phyloP scores from a whole-genome alignment of 2,797 vertebrate species.

The Chaenodraco wilsoni region DNA sequence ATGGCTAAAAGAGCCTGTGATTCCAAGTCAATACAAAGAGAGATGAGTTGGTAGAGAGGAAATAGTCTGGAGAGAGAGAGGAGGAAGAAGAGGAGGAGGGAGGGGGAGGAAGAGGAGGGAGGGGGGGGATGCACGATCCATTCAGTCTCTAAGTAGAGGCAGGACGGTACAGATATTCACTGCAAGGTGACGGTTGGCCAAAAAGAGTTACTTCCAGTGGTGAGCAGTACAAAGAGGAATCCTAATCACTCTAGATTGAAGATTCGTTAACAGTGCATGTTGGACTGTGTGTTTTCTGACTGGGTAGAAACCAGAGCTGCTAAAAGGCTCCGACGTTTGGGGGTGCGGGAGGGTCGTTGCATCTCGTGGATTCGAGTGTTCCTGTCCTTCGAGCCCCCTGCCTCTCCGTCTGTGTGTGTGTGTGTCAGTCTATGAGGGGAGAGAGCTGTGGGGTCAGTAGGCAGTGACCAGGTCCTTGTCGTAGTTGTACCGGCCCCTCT shows the following conservation, averaged over 20 bases:
- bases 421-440: conserved; percentile 77
- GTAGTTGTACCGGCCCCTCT: conserved; percentile 92
- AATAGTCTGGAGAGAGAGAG: conserved; percentile 51
- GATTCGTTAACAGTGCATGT: conserved; percentile 75
- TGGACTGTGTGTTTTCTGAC: conserved; percentile 68
- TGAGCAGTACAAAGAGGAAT: conserved; percentile 77
- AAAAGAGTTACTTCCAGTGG: conserved; percentile 77
- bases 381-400: conserved; percentile 76
- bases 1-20: conserved; percentile 71
- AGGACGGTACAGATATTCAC: conserved; percentile 70
- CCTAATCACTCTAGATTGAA: conserved; percentile 75
- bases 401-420: conserved; percentile 64
- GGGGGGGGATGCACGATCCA: conserved; percentile 65
- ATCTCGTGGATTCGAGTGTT: conserved; percentile 75
- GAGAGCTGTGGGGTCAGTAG: conserved; percentile 87
- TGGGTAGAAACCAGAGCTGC: conserved; percentile 66
- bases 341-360: conserved; percentile 59
- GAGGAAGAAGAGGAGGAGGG: background rate
- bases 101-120: conserved; percentile 4
- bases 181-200: conserved; percentile 52
- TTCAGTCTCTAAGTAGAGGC: conserved; percentile 74
- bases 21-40: conserved; percentile 77
- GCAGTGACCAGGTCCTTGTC: conserved; percentile 97
- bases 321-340: conserved; percentile 73
- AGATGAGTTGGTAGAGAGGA: conserved; percentile 49